These are phyloP conservation scores for Sipha flava DNA, from an alignment of 1,140 invertebrate species.

Conservation along the genomic window DNA sequence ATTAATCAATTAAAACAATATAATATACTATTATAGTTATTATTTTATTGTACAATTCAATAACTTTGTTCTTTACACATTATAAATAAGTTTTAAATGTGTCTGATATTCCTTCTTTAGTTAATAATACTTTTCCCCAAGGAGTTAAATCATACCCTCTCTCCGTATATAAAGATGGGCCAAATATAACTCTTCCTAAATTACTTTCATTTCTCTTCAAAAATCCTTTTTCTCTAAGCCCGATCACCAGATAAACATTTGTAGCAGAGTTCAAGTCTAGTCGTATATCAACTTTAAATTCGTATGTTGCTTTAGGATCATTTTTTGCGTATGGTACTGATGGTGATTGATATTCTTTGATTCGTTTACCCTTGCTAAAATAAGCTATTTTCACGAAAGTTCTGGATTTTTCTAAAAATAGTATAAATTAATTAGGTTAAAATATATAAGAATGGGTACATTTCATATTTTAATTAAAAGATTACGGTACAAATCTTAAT, in stretches of 20 bases:
- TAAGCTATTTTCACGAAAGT: constrained; percentile 34
- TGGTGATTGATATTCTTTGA: constrained; percentile 35
- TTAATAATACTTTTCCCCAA: constrained; percentile 35
- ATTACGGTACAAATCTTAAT: background rate
- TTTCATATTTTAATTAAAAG: no score
- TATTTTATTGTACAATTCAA: background rate
- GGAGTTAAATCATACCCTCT: constrained; percentile 35
- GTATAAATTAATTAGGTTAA: background rate
- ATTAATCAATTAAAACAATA: no score
- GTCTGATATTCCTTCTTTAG: constrained; percentile 34
- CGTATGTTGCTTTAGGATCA: constrained; percentile 15
- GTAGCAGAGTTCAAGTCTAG: constrained; percentile 28
- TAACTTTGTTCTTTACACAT: background rate
- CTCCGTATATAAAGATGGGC: constrained; percentile 36
- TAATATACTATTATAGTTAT: no score
- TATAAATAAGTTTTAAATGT: constrained; percentile 34
- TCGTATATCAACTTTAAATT: constrained; percentile 25
- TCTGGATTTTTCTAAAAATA: constrained; percentile 34
- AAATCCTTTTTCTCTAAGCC: constrained; percentile 34
- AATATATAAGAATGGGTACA: background rate
- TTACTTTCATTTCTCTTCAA: constrained; percentile 33
- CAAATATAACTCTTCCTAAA: constrained; percentile 35
- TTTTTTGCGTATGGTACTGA: constrained; percentile 11
- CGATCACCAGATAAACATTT: constrained; percentile 33
- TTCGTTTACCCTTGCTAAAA: constrained; percentile 30